Evolutionary conservation across 2,888 invertebrate genomes (phyloP).

Genomic region (Cyclophora punctaria): DNA sequence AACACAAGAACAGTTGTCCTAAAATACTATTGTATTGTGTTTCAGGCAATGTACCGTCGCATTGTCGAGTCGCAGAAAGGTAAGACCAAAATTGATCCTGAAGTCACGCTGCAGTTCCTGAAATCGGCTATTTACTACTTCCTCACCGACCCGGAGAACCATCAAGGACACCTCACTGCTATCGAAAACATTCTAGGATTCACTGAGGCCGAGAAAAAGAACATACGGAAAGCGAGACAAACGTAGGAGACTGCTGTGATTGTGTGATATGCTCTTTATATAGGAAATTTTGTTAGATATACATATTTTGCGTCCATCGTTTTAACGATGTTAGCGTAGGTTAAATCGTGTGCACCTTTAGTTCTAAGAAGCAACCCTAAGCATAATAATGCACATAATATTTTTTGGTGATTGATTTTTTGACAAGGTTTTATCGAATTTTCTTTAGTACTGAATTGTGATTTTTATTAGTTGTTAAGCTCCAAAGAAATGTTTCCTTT

Average conservation of each 20-base stretch:
- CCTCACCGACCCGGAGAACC: constrained; percentile 91
- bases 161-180: constrained; percentile 89
- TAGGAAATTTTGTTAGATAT: constrained; percentile 28
- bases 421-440: constrained; percentile 46
- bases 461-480: constrained; percentile 57
- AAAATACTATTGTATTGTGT: background rate
- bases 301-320: constrained; percentile 34
- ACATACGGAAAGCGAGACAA: constrained; percentile 82
- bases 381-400: constrained; percentile 43
- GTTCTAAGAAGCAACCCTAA: constrained; percentile 11
- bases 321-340: constrained; percentile 22
- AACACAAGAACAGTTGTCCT: too few relatives aligned
- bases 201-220: constrained; percentile 85
- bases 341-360: constrained; percentile 24
- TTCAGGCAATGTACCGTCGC: constrained; percentile 89
- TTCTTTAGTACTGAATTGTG: constrained; percentile 47
- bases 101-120: constrained; percentile 92
- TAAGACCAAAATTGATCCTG: constrained; percentile 87
- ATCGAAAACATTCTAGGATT: constrained; percentile 94
- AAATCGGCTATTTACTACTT: constrained; percentile 96
- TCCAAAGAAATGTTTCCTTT: constrained; percentile 65
- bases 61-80: constrained; percentile 84
- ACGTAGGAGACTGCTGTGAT: constrained; percentile 60
- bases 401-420: constrained; percentile 36
- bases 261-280: constrained; percentile 54